phyloP scores from a whole-genome alignment of 1,140 invertebrate genomes.

The Amphibalanus amphitrite region DNA sequence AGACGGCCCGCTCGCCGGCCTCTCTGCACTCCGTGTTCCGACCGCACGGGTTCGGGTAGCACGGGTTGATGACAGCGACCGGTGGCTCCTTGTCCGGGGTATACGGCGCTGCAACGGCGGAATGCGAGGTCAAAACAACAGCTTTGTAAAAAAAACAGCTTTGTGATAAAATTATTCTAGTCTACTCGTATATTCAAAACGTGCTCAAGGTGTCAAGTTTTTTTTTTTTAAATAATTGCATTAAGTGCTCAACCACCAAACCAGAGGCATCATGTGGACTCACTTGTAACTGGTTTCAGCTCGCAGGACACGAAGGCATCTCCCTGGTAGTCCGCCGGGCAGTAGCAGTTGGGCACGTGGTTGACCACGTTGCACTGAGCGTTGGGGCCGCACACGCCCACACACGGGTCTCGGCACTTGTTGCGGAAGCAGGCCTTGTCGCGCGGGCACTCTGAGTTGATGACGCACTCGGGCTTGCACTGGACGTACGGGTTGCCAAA shows the following conservation, averaged over 20 bases:
- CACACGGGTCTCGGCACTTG: conserved; percentile 40
- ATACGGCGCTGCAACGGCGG: neutral
- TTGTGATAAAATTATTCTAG: too few relatives aligned
- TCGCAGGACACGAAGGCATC: conserved; percentile 14
- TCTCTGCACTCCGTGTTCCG: conserved; percentile 29
- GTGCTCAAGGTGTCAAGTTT: too few relatives aligned
- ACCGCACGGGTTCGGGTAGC: conserved; percentile 22
- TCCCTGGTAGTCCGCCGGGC: conserved; percentile 28
- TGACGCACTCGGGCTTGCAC: conserved; percentile 32
- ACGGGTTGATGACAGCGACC: conserved; percentile 8
- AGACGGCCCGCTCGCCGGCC: conserved; percentile 20
- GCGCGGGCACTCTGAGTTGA: conserved; percentile 42
- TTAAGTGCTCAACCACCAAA: too few relatives aligned
- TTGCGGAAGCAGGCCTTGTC: conserved; percentile 38
- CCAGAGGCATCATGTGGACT: too few relatives aligned
- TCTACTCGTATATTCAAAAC: too few relatives aligned
- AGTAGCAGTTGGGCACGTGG: conserved; percentile 51
- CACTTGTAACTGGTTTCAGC: neutral
- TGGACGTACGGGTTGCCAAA: conserved; percentile 28
- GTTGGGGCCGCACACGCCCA: conserved; percentile 22
- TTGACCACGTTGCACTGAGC: conserved; percentile 33
- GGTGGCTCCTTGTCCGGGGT: neutral
- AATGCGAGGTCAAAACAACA: too few relatives aligned
- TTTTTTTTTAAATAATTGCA: too few relatives aligned
- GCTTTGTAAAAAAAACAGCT: too few relatives aligned